Evolutionary conservation across 2,888 invertebrate genomes (phyloP), one percentile per base, ranked within the genome.

Genomic region (Tenthredo distinguenda): DNA sequence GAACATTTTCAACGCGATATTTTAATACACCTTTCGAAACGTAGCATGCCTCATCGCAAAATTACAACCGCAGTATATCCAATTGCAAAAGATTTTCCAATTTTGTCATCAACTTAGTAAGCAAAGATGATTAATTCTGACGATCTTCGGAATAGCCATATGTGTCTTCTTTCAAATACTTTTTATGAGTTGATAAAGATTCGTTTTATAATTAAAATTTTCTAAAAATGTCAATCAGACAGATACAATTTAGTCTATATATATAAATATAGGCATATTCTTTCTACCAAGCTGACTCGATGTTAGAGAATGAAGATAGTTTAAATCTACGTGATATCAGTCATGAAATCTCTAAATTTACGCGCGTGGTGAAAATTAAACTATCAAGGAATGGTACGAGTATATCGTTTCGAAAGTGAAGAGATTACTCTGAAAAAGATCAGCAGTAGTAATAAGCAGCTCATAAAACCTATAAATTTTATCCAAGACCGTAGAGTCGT

Each of bases 361-460:
- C 37, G 31, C 55, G 55, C 77, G 47, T 77, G 77, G 77, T 77
- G 77, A 77, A 55, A 77, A 77, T 26, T 77, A 26, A 77, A 55
- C 55, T 31, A 15, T 77, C 77, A 77, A 77, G 50, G 18, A 77
- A 18, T 21, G 9, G 12, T 43, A 43, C 43, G 21, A 21, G 3
- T 68, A 31, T n/a, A 68, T 34, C 15, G 18, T 68, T 68, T 34
- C n/a, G 37, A 9, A 34, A 43, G 72, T 43, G 2, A 2, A 68
- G 10, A 18, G 34, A 68, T 68, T 18, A 26, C 68, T 26, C 62
- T 10, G 62, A 34, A 34, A 68, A 68, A 34, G 18, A 68, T 68
- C 18, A 68, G 68, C 34, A 68, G 62, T 62, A 26, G 62, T 26
- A 47, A 26, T 26, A 26, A 62, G 12, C 26, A 62, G 15, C 6